phyloP scores from a whole-genome alignment of 2,888 invertebrate species.

The Trichacis sp. region DNA sequence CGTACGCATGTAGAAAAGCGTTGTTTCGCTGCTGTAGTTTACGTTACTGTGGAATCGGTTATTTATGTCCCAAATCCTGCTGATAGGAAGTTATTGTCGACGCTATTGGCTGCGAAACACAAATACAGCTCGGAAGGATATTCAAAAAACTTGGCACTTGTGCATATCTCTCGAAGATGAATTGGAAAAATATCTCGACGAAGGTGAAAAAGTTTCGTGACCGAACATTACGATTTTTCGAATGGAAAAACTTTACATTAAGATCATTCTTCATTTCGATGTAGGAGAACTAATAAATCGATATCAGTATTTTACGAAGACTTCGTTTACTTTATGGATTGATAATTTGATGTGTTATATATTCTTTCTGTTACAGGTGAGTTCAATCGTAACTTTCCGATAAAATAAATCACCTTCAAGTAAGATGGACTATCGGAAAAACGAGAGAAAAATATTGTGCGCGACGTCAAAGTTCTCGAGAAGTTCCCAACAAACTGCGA shows the following conservation, averaged over 20 bases:
- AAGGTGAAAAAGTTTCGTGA: too few relatives aligned
- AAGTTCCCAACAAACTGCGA: not conserved
- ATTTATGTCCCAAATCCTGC: conserved; percentile 41
- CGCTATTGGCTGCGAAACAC: too few relatives aligned
- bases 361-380: conserved; percentile 1
- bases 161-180: too few relatives aligned
- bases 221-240: too few relatives aligned
- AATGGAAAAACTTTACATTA: too few relatives aligned
- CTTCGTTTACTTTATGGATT: too few relatives aligned
- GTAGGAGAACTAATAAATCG: too few relatives aligned
- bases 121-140: conserved; percentile 5
- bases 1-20: conserved; percentile 33
- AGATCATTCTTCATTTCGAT: too few relatives aligned
- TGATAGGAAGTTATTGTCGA: conserved; percentile 40
- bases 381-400: not conserved
- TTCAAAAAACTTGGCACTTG: too few relatives aligned
- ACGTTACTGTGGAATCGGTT: conserved; percentile 40
- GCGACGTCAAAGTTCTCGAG: not conserved
- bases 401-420: not conserved
- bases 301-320: too few relatives aligned
- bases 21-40: conserved; percentile 13
- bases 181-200: not conserved
- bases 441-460: not conserved
- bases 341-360: too few relatives aligned
- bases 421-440: not conserved